phyloP scores from a whole-genome alignment of 2,888 invertebrate genomes.

The Ectemnius lituratus region DNA sequence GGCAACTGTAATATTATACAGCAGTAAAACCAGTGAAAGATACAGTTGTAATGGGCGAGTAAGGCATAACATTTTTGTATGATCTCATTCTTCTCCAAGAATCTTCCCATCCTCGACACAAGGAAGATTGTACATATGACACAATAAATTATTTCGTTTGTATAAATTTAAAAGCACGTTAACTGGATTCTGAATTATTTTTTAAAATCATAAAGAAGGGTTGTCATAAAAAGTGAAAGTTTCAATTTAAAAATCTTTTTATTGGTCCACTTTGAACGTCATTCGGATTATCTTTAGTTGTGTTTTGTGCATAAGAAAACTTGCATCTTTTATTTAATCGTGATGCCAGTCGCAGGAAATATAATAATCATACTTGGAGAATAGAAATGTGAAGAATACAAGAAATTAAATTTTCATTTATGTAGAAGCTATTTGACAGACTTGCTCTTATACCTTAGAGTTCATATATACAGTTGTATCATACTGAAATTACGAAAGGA shows the following conservation, averaged over 20 bases:
- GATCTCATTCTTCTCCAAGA: conserved; percentile 60
- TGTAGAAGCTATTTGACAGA: conserved; percentile 40
- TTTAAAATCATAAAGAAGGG: conserved; percentile 12
- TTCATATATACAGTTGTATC: conserved; percentile 54
- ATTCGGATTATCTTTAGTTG: neutral
- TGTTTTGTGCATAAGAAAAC: no score
- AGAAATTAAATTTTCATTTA: conserved; percentile 43
- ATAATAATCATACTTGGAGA: conserved; percentile 47
- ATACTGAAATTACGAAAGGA: conserved; percentile 47
- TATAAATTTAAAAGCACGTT: conserved; percentile 20
- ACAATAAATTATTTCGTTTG: conserved; percentile 25
- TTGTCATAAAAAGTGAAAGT: neutral
- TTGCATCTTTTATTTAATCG: no score
- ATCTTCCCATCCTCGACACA: conserved; percentile 43
- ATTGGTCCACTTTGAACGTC: neutral
- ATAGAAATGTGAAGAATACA: conserved; percentile 36
- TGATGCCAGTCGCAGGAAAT: neutral
- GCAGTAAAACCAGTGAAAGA: conserved; percentile 26
- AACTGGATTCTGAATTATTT: conserved; percentile 21
- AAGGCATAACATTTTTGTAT: conserved; percentile 50
- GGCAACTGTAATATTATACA: conserved; percentile 32
- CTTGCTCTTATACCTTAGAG: conserved; percentile 48
- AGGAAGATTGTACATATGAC: conserved; percentile 39
- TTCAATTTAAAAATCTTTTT: neutral
- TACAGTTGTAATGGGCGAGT: conserved; percentile 35